phyloP scores from a whole-genome alignment of 1,140 invertebrate species.

The Drosophila busckii region DNA sequence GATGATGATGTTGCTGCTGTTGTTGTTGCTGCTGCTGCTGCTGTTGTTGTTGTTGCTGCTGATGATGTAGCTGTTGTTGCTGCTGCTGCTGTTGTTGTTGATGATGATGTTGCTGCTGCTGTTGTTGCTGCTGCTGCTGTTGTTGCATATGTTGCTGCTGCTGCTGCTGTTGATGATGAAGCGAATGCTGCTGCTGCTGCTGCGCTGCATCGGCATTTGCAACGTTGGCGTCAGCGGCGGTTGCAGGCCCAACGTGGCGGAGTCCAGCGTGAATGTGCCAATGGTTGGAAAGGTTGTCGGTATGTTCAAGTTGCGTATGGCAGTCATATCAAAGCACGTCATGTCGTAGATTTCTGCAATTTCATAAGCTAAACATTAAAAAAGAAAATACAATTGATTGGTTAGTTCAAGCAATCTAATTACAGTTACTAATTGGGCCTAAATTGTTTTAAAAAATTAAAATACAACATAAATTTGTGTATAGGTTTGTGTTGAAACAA shows the following conservation, averaged over 20 bases:
- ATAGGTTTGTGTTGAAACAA: too few species aligned
- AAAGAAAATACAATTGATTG: too few species aligned
- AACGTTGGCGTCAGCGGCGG: conserved; percentile 40
- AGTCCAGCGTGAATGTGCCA: conserved; percentile 75
- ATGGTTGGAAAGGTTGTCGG: conserved; percentile 74
- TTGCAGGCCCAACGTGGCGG: conserved; percentile 62
- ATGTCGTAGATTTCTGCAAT: conserved; percentile 74
- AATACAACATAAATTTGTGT: too few species aligned
- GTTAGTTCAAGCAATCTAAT: too few species aligned
- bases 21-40: conserved; percentile 47
- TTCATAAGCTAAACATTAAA: not conserved
- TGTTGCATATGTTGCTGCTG: conserved; percentile 48
- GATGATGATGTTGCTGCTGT: conserved; percentile 58
- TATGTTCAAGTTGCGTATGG: conserved; percentile 74
- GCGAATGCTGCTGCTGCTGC: conserved; percentile 25
- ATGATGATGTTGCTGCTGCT: conserved; percentile 26
- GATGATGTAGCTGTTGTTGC: conserved; percentile 13
- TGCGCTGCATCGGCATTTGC: conserved; percentile 25
- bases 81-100: conserved; percentile 37
- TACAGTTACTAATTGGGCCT: too few species aligned
- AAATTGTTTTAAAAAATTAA: too few species aligned
- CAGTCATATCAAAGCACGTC: conserved; percentile 75
- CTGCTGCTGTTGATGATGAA: conserved; percentile 36
- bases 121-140: conserved; percentile 51
- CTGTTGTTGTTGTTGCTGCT: conserved; percentile 34